phyloP scores from a whole-genome alignment of 2,113 vertebrate genomes.

The Erythrocercus mccallii region DNA sequence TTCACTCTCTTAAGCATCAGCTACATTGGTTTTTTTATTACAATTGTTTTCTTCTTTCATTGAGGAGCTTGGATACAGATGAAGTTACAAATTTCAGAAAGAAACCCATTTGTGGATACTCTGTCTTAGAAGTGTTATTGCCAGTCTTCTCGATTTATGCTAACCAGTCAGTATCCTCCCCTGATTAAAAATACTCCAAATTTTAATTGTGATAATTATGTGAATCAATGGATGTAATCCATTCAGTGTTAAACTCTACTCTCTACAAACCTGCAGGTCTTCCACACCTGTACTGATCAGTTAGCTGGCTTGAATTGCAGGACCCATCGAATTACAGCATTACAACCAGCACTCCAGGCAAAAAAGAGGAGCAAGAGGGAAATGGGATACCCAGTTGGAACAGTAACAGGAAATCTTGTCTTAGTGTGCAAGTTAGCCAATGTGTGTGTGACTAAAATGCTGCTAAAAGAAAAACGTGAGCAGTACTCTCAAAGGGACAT shows the following conservation, averaged over 20 bases:
- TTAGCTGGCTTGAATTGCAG: neutral
- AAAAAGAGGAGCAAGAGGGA: neutral
- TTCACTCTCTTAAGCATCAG: neutral
- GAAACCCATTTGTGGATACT: neutral
- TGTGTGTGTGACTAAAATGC: neutral
- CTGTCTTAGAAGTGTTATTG: neutral
- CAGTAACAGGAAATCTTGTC: neutral
- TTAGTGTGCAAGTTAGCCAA: neutral
- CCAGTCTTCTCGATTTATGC: neutral
- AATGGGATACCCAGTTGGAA: neutral
- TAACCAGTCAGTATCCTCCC: neutral
- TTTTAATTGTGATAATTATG: neutral
- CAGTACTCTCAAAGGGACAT: neutral
- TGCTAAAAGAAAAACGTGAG: slow-evolving; percentile 9
- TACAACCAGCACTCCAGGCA: neutral
- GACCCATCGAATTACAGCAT: neutral
- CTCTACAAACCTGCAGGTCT: neutral
- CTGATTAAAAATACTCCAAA: neutral
- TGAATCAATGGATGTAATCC: neutral
- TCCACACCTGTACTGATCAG: neutral
- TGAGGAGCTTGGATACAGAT: neutral
- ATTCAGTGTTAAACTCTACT: neutral
- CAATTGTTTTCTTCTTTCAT: neutral
- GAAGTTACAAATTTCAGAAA: neutral
- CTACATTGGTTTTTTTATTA: neutral